Percentiles rank a stretch among this genome's conserved stretches.
phyloP scores from a whole-genome alignment of 2,888 invertebrate species.

The Onthophagus sagittarius region DNA sequence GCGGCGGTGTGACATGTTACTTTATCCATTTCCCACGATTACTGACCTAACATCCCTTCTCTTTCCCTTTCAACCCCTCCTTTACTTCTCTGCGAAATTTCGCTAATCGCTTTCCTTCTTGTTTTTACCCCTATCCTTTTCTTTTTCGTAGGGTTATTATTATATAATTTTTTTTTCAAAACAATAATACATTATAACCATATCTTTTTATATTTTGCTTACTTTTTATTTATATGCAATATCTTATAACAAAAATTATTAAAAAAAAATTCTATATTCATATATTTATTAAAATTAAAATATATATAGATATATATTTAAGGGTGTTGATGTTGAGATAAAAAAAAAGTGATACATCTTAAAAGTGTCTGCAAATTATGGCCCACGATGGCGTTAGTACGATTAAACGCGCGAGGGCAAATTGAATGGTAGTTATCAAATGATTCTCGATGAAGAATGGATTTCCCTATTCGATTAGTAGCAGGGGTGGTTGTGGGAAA shows the following conservation, averaged over 20 bases:
- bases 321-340: neutral
- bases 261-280: too few species aligned
- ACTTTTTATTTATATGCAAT: too few species aligned
- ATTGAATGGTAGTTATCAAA: neutral
- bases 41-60: conserved; percentile 26
- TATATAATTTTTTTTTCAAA: too few species aligned
- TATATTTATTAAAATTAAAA: too few species aligned
- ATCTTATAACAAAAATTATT: too few species aligned
- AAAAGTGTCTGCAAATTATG: neutral
- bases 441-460: neutral
- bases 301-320: too few species aligned
- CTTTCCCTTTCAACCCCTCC: conserved; percentile 21
- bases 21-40: conserved; percentile 33
- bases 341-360: neutral
- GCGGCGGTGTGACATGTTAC: conserved; percentile 34
- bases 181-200: too few species aligned
- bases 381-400: neutral
- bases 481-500: conserved; percentile 34
- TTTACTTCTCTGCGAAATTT: neutral
- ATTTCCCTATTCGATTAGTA: conserved; percentile 18
- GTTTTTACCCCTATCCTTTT: neutral
- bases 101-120: conserved; percentile 27
- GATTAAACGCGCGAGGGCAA: neutral
- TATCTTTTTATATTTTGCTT: too few species aligned
- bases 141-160: neutral